Evolutionary conservation across 2,113 vertebrate species (phyloP), one percentile per base, ranked within the genome.

Genomic region (Rousettus leschenaultii): DNA sequence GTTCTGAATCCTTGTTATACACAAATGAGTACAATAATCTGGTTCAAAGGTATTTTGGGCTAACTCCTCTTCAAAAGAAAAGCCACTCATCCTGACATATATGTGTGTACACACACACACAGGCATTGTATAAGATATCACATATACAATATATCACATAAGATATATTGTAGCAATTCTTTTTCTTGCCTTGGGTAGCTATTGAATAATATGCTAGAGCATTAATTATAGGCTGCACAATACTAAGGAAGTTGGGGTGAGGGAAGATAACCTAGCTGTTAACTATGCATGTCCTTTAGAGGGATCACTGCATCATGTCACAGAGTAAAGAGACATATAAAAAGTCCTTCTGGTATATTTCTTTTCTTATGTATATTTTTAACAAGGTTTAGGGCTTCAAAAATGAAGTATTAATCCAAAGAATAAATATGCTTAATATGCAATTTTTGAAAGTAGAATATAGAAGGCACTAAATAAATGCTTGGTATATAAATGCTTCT

Each of bases 31-130:
- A 43, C 26, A 55, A 30, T n/a, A 70, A 57, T 33, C n/a, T 45
- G 28, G 66, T 57, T 90, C 74, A 86, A 92, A 82, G 12, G 55
- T 35, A 79, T 53, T 24, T 40, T 55, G 24, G 12, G 73, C 70
- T 83, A 82, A 93, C 83, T 70, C 48, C 21, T 86, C 57, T 88
- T 93, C 33, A 45, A 70, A 80, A 90, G 70, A 53, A 80, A 94
- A 82, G 53, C 30, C 51, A 74, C 33, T 59, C 38, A 43, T 26
- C 28, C 22, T 19, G 28, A 74, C 38, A 51, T 51, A 51, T 38
- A 70, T 38, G 10, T 70, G 38, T 22, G 5, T 15, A 51, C 57
- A 40, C 22, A 51, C 51, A 51, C 51, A 51, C 51, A 51, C 3
- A 51, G 51, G 51, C 51, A 51, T 51, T 51, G 51, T 15, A 40